A percentile compares a stretch with the other conserved stretches of the same genome.
Conservation (phyloP, 2,113 vertebrate genomes). For the Halichoerus grypus region DNA sequence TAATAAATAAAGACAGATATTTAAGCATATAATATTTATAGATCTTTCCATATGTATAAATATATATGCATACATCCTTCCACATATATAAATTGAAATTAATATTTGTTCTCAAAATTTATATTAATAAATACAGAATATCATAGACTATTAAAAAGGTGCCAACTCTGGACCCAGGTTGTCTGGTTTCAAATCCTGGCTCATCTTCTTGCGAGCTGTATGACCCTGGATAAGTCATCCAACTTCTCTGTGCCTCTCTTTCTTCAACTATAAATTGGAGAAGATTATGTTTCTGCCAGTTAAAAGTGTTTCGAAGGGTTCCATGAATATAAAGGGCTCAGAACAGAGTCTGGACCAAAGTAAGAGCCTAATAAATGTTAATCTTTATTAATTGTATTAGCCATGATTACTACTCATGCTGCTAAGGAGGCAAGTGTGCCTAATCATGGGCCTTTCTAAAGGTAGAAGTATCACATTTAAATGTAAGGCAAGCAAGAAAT, state of each 20-base stretch:
- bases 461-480: not conserved
- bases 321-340: not conserved
- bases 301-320: constrained; percentile 25
- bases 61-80: not conserved
- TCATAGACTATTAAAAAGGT: not conserved
- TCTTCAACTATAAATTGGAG: not conserved
- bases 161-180: not conserved
- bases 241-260: not conserved
- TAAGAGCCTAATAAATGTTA: not conserved
- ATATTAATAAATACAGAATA: not conserved
- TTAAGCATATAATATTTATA: not conserved
- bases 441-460: not conserved
- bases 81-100: not conserved
- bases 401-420: not conserved
- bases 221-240: not conserved
- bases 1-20: not conserved
- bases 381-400: not conserved
- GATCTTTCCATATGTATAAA: not conserved
- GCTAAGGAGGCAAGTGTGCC: not conserved
- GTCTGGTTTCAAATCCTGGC: not conserved
- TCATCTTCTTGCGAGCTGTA: not conserved
- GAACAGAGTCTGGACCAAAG: not conserved
- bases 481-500: not conserved
- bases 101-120: not conserved
- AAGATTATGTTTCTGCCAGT: not conserved